phyloP scores from a whole-genome alignment of 2,797 vertebrate species.

The Heterohyrax brucei region DNA sequence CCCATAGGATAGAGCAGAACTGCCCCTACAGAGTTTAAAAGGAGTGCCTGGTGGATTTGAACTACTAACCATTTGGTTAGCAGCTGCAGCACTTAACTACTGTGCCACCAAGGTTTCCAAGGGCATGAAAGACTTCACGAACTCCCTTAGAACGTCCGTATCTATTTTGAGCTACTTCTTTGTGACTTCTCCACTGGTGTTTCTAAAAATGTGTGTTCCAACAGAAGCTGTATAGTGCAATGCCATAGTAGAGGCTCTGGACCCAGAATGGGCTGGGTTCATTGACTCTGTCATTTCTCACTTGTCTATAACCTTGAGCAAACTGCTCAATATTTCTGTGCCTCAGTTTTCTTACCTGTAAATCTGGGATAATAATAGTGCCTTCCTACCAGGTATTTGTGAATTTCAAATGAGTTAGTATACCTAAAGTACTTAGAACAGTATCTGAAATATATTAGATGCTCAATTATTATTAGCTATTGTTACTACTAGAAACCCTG shows the following conservation, averaged over 20 bases:
- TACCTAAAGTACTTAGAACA: not conserved
- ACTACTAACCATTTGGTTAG: no score
- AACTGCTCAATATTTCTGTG: not conserved
- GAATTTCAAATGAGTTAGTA: constrained; percentile 13
- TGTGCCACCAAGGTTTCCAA: not conserved
- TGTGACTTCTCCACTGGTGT: not conserved
- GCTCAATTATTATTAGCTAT: not conserved
- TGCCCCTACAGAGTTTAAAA: no score
- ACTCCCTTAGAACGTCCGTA: not conserved
- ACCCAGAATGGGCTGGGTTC: not conserved
- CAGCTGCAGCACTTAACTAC: no score
- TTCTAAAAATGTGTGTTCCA: not conserved
- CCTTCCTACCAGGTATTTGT: not conserved
- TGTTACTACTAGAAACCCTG: not conserved
- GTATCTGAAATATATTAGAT: not conserved
- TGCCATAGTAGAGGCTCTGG: not conserved
- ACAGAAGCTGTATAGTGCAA: not conserved
- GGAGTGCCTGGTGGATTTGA: no score
- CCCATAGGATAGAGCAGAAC: no score
- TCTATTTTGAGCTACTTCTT: not conserved
- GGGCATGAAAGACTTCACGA: not conserved
- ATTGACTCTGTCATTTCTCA: not conserved
- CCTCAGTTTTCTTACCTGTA: not conserved
- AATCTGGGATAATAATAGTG: not conserved
- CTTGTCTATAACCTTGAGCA: not conserved